Evolutionary conservation across 2,888 invertebrate species (phyloP), one percentile per base, ranked within the genome.

Genomic region (Anorthoa munda): DNA sequence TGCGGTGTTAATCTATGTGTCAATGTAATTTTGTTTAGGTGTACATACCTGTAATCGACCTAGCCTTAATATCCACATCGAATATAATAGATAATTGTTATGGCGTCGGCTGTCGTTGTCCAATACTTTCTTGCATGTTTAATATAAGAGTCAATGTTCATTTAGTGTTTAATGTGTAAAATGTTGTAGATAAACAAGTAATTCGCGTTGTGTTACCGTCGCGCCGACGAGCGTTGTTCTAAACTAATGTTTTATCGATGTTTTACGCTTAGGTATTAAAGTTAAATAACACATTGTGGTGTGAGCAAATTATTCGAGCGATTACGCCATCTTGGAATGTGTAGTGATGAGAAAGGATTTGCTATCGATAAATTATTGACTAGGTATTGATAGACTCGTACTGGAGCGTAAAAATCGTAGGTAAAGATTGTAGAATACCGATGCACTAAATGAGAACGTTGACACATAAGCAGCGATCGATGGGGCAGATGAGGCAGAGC

Each of bases 1-100:
- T 92, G 93, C 94, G 90, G 90, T 94, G 92, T 93, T 86, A 85
- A 86, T 92, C 92, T 92, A 90, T 86, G 87, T 87, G 86, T 92
- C 92, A 88, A 91, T 94, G 93, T 95, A 80, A 90, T 93, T 93
- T 91, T 90, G 92, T 95, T 93, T 94, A 94, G 93, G 92, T 93
- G 93, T 95, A 94, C 85, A 92, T 93, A 94, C 93, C 93, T 90
- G 88, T 92, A 92, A 92, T 92, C 90, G 89, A 94, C 95, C 94
- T 95, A 96, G 96, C 96, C 96, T 96, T 96, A 95, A 94, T 91
- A 90, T 88, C 95, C 94, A 96, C 96, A 96, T 96, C 96, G 96
- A 96, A 90, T 94, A 94, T 86, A 91, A 93, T 95, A 94, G 94
- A 92, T 93, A 92, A 91, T 90, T 93, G 90, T 92, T 92, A 91